phyloP scores from a whole-genome alignment of 1,140 invertebrate species.

The Papilio xuthus region DNA sequence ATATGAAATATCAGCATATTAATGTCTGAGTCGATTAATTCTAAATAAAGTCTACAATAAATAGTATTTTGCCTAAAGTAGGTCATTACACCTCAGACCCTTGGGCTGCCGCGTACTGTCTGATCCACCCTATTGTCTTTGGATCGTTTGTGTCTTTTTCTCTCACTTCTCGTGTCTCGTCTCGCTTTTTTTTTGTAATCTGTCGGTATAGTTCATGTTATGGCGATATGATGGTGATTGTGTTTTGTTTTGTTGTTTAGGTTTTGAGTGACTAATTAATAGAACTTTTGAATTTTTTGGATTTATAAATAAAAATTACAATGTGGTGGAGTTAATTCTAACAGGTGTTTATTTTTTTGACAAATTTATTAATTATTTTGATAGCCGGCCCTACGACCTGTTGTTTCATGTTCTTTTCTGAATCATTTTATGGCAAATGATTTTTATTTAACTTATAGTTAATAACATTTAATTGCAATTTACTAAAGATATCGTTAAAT shows the following conservation, averaged over 20 bases:
- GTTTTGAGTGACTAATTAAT: slow-evolving; percentile 36
- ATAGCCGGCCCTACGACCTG: slow-evolving; percentile 24
- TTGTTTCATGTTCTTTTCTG: slow-evolving; percentile 26
- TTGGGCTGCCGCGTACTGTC: too few relatives aligned
- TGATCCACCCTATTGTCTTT: not conserved
- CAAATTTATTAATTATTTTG: not conserved
- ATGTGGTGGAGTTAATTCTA: slow-evolving; percentile 11
- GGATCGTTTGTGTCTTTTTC: not conserved
- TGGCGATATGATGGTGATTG: slow-evolving; percentile 17
- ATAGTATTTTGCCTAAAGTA: too few relatives aligned
- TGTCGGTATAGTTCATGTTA: not conserved
- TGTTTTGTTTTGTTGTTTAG: slow-evolving; percentile 34
- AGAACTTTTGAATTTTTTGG: slow-evolving; percentile 26
- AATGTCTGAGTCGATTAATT: too few relatives aligned
- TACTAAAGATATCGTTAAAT: not conserved
- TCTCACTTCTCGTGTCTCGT: not conserved
- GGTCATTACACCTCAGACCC: too few relatives aligned
- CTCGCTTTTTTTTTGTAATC: not conserved
- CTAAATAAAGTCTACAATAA: too few relatives aligned
- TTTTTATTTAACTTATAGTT: not conserved
- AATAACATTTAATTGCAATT: not conserved
- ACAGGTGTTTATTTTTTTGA: slow-evolving; percentile 19
- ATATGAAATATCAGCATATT: too few relatives aligned
- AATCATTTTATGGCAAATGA: slow-evolving; percentile 8
- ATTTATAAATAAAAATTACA: not conserved